phyloP scores from a whole-genome alignment of 92 coral and sea anemone species.

The Palythoa heliodiscus region DNA sequence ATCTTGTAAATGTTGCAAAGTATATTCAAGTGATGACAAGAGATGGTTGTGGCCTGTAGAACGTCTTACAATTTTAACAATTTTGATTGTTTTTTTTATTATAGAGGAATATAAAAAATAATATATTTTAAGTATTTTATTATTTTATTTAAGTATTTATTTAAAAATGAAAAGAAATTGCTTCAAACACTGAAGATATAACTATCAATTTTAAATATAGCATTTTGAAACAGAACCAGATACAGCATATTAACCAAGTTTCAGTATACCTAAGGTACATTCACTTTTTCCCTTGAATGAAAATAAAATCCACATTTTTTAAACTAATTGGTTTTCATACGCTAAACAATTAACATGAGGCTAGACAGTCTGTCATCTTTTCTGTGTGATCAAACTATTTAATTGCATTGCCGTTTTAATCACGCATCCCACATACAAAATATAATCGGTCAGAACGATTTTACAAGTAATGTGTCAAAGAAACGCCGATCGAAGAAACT shows the following conservation, averaged over 20 bases:
- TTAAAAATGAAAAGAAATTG: conserved; percentile 7
- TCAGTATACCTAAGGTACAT: conserved; percentile 28
- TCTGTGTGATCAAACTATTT: neutral
- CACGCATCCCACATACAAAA: conserved; percentile 2
- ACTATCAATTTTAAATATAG: conserved; percentile 13
- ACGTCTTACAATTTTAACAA: conserved; percentile 27
- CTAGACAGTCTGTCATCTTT: conserved; percentile 1
- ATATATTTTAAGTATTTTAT: conserved; percentile 5
- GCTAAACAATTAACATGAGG: conserved; percentile 4
- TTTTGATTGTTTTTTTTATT: conserved; percentile 25
- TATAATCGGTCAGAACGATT: neutral
- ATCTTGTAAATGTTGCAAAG: conserved; percentile 22
- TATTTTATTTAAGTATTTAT: neutral
- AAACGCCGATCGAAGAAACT: neutral
- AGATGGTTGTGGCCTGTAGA: conserved; percentile 17
- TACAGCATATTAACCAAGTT: conserved; percentile 27
- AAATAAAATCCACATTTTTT: conserved; percentile 7
- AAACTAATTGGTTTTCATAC: neutral
- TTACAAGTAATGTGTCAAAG: neutral
- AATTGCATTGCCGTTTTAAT: neutral
- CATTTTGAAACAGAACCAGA: conserved; percentile 24
- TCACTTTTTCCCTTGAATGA: conserved; percentile 26
- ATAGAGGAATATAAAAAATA: conserved; percentile 31
- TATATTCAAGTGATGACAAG: conserved; percentile 31
- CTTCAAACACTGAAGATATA: conserved; percentile 3